phyloP scores from a whole-genome alignment of 2,797 vertebrate genomes.

The Emydoidea blandingii region DNA sequence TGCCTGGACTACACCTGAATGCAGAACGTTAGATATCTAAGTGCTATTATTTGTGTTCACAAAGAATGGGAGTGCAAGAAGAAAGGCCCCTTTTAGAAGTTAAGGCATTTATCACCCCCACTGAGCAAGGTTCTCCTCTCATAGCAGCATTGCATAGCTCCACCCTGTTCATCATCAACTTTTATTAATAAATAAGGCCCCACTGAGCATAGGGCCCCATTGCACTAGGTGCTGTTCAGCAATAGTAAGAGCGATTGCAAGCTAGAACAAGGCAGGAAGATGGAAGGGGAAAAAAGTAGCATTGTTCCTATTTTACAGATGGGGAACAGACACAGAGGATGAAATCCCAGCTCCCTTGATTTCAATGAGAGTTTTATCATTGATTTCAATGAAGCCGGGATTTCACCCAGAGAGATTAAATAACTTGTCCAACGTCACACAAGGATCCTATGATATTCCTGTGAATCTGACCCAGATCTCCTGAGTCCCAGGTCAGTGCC shows the following conservation, averaged over 20 bases:
- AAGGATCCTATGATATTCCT: background rate
- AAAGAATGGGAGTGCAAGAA: background rate
- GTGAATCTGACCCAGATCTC: background rate
- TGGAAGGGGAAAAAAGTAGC: background rate
- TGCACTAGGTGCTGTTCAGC: background rate
- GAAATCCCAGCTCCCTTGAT: background rate
- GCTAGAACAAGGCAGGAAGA: background rate
- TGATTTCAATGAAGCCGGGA: background rate
- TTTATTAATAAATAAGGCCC: background rate
- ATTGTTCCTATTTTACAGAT: background rate
- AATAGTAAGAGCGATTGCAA: background rate
- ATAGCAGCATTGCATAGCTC: accelerated
- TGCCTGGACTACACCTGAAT: constrained; percentile 14
- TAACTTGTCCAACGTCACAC: background rate
- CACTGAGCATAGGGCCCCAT: background rate
- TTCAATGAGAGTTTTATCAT: background rate
- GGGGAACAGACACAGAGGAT: background rate
- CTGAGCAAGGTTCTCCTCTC: background rate
- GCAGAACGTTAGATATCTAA: background rate
- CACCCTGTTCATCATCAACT: background rate
- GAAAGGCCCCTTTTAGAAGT: background rate
- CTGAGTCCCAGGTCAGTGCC: background rate
- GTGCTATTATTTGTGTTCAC: constrained; percentile 22
- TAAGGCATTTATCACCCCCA: background rate
- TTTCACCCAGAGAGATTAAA: background rate